Conservation (phyloP, 2,888 invertebrate species). For the Heterodera filipjevi region DNA sequence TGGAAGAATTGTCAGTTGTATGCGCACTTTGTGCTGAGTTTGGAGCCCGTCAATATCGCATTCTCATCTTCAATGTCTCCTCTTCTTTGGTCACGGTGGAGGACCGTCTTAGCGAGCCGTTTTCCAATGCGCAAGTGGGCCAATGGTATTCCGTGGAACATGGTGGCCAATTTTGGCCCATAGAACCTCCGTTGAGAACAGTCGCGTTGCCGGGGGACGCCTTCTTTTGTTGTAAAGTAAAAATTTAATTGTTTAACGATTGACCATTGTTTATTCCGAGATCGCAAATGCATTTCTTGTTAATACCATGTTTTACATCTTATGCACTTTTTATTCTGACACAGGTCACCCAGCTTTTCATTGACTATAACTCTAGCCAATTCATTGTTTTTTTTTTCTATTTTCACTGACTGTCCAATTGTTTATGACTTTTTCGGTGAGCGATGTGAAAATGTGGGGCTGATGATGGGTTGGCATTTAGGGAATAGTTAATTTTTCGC, state of each 20-base stretch:
- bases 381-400: too few species aligned
- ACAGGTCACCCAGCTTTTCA: too few species aligned
- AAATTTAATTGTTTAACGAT: not conserved
- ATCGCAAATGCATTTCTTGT: too few species aligned
- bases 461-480: too few species aligned
- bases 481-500: too few species aligned
- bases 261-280: not conserved
- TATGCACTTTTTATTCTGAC: too few species aligned
- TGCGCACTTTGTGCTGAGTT: not conserved
- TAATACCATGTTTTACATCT: too few species aligned
- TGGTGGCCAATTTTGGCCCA: conserved; percentile 7
- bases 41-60: not conserved
- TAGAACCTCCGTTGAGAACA: not conserved
- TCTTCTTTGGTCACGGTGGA: not conserved
- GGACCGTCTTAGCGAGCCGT: not conserved
- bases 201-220: not conserved
- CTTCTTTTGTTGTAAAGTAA: not conserved
- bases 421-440: too few species aligned
- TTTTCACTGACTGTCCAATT: too few species aligned
- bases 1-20: not conserved
- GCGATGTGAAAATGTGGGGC: too few species aligned
- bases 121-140: not conserved
- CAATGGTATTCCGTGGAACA: not conserved
- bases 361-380: too few species aligned
- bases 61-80: not conserved